These are phyloP conservation scores for Ctenopoma multispine DNA, from an alignment of 2,797 vertebrate species.

Conservation along the genomic window DNA sequence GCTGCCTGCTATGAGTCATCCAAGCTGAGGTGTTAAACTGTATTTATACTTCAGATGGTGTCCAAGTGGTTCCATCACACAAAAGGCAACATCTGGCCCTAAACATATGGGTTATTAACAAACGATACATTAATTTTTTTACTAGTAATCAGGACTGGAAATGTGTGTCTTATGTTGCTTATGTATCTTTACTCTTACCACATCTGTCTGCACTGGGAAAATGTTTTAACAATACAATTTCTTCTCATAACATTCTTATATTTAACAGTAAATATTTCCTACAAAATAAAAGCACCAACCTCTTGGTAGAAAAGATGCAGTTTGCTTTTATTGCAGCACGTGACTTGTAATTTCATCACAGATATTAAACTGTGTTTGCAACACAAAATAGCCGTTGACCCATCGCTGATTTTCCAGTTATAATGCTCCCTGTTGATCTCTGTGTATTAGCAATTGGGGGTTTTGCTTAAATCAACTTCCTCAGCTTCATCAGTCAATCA, in stretches of 20 bases:
- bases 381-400: not conserved
- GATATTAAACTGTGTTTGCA: not conserved
- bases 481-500: slow-evolving; percentile 29
- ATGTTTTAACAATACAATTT: too few relatives aligned
- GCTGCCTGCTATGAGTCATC: not conserved
- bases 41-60: not conserved
- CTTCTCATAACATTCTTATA: not conserved
- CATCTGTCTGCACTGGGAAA: too few relatives aligned
- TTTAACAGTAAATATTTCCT: not conserved
- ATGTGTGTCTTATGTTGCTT: not conserved
- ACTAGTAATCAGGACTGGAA: not conserved
- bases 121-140: too few relatives aligned
- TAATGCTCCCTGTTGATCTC: not conserved
- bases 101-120: not conserved
- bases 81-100: slow-evolving; percentile 22
- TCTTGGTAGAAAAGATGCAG: not conserved
- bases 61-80: not conserved
- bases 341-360: not conserved
- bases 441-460: slow-evolving; percentile 26
- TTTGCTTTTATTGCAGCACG: not conserved
- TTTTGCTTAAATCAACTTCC: slow-evolving; percentile 21
- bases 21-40: slow-evolving; percentile 18
- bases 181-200: too few relatives aligned
- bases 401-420: not conserved
- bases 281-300: slow-evolving; percentile 22